phyloP scores from a whole-genome alignment of 1,140 invertebrate genomes.

The Paraescarpia echinospica region DNA sequence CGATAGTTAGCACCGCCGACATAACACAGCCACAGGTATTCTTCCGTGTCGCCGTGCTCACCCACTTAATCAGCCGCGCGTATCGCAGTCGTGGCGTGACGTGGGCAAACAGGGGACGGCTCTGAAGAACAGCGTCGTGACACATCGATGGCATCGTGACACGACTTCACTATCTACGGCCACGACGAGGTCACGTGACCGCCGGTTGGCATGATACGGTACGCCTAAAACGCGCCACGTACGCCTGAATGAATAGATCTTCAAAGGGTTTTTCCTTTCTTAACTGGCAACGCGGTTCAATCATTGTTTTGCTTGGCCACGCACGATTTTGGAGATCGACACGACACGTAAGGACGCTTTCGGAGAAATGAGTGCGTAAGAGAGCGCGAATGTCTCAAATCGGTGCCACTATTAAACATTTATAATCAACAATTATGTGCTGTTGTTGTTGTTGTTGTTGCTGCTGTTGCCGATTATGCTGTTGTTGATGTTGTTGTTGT shows the following conservation, averaged over 20 bases:
- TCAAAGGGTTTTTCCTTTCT: not conserved
- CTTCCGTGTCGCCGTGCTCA: not conserved
- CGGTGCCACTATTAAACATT: not conserved
- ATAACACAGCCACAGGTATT: not conserved
- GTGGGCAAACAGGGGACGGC: not conserved
- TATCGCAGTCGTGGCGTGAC: not conserved
- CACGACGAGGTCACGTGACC: not conserved
- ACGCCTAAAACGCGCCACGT: not conserved
- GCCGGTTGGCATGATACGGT: not conserved
- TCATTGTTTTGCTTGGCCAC: not conserved
- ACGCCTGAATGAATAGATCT: not conserved
- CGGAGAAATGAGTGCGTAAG: not conserved
- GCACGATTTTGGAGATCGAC: not conserved
- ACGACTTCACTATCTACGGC: not conserved
- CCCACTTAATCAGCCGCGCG: not conserved
- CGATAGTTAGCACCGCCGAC: not conserved
- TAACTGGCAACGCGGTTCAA: not conserved
- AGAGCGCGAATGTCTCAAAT: not conserved
- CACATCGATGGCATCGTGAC: not conserved
- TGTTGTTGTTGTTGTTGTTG: too few relatives aligned
- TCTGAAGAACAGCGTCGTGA: not conserved
- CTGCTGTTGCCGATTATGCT: too few relatives aligned
- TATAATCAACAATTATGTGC: too few relatives aligned
- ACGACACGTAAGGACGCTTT: not conserved
- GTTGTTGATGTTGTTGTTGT: too few relatives aligned